A percentile compares a stretch with the other conserved stretches of the same genome.
Evolutionary conservation across 2,888 invertebrate species (phyloP).

Genomic region (Heliconius erato): DNA sequence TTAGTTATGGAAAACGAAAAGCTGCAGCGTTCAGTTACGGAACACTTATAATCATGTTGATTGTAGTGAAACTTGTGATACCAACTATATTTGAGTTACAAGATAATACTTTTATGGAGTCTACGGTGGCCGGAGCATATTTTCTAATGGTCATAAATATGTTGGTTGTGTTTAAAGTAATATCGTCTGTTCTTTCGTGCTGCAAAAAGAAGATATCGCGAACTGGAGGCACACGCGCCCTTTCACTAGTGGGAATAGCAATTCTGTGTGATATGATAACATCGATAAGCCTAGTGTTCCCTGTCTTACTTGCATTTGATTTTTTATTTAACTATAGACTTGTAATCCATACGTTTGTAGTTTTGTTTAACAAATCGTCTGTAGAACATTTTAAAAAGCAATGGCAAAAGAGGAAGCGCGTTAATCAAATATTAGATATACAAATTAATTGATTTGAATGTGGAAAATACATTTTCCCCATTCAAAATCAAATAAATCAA

Average conservation of each 20-base stretch:
- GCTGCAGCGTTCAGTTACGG: slow-evolving; percentile 43
- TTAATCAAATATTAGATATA: slow-evolving; percentile 6
- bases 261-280: slow-evolving; percentile 48
- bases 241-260: slow-evolving; percentile 46
- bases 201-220: slow-evolving; percentile 36
- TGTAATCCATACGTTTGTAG: slow-evolving; percentile 42
- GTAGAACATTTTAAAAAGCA: slow-evolving; percentile 49
- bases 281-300: background rate
- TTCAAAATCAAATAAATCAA: too few species aligned
- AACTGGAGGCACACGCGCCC: slow-evolving; percentile 24
- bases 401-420: slow-evolving; percentile 26
- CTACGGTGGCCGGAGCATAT: slow-evolving; percentile 28
- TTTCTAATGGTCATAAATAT: slow-evolving; percentile 46
- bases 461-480: background rate
- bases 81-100: slow-evolving; percentile 23
- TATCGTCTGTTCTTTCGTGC: slow-evolving; percentile 41
- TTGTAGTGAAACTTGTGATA: slow-evolving; percentile 34
- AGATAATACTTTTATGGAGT: background rate
- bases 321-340: slow-evolving; percentile 41
- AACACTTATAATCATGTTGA: slow-evolving; percentile 24
- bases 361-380: slow-evolving; percentile 51
- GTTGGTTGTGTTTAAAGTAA: slow-evolving; percentile 39
- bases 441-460: slow-evolving; percentile 1
- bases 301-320: background rate
- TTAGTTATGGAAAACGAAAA: slow-evolving; percentile 49